Evolutionary conservation across 64 coral and sea anemone species (phyloP).

Genomic region (Montipora cactus): DNA sequence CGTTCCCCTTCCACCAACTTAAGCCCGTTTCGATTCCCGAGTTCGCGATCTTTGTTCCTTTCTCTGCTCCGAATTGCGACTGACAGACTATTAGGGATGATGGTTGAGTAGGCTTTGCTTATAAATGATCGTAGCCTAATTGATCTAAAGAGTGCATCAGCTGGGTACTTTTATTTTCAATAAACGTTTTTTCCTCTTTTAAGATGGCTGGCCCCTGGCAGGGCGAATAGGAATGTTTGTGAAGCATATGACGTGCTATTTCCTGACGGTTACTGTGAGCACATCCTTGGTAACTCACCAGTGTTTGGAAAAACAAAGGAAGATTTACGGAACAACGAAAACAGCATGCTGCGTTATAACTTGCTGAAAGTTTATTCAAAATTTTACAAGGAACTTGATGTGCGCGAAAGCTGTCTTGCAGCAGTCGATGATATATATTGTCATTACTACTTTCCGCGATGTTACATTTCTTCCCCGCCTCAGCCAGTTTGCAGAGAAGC

Average conservation of each 20-base stretch:
- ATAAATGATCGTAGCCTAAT: no score
- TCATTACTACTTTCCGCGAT: conserved; percentile 20
- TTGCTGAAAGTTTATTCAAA: not conserved
- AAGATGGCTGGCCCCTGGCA: not conserved
- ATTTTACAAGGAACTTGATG: not conserved
- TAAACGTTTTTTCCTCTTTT: not conserved
- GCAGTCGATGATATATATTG: conserved; percentile 23
- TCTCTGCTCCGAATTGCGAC: no score
- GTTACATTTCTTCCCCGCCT: not conserved
- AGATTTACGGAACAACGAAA: not conserved
- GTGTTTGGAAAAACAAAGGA: not conserved
- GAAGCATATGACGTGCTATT: not conserved
- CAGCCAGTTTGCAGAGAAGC: conserved; percentile 1
- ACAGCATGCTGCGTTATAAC: not conserved
- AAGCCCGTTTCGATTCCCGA: no score
- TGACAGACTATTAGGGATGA: no score
- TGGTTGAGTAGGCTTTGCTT: no score
- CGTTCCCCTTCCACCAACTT: no score
- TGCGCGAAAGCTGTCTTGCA: conserved; percentile 1
- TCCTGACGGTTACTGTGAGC: conserved; percentile 11
- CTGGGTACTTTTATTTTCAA: no score
- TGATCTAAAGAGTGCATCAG: no score
- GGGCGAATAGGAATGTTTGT: not conserved
- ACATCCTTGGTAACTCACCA: conserved; percentile 9
- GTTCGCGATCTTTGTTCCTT: no score